Percentiles rank a stretch among this genome's conserved stretches.
Conservation (phyloP, 2,797 vertebrate genomes). For the Leptodactylus fallax region DNA sequence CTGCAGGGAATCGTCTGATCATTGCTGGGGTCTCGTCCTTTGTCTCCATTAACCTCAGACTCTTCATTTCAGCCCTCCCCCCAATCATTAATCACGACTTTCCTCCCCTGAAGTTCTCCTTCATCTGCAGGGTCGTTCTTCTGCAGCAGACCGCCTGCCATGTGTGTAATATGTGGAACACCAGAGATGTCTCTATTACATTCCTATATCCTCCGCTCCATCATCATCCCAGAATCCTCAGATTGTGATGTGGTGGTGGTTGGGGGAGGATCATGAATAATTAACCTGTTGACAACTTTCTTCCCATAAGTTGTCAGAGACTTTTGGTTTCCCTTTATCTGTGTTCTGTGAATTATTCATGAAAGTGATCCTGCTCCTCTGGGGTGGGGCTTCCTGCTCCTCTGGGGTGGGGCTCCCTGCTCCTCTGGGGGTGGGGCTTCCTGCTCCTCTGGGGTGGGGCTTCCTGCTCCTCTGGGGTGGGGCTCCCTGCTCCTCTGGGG, state of each 20-base stretch:
- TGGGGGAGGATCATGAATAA: too few species aligned
- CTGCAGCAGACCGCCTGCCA: background rate
- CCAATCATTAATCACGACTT: background rate
- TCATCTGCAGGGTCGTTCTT: background rate
- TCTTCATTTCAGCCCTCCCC: background rate
- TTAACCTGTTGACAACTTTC: too few species aligned
- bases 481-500: too few species aligned
- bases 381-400: background rate
- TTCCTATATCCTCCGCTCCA: too few species aligned
- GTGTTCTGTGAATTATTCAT: too few species aligned
- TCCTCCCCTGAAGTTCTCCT: background rate
- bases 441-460: background rate
- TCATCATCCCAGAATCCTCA: too few species aligned
- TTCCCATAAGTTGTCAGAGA: too few species aligned
- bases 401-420: background rate
- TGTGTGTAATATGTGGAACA: background rate
- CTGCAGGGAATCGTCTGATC: too few species aligned
- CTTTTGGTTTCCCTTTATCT: background rate
- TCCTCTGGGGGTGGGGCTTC: too few species aligned
- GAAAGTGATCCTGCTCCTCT: background rate
- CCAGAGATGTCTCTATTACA: too few species aligned
- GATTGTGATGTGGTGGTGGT: too few species aligned
- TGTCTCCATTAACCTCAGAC: background rate
- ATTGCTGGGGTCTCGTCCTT: background rate
- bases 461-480: background rate